Evolutionary conservation across 2,797 vertebrate species (phyloP), one percentile per base, ranked within the genome.

Genomic region (Myotis vivesi): DNA sequence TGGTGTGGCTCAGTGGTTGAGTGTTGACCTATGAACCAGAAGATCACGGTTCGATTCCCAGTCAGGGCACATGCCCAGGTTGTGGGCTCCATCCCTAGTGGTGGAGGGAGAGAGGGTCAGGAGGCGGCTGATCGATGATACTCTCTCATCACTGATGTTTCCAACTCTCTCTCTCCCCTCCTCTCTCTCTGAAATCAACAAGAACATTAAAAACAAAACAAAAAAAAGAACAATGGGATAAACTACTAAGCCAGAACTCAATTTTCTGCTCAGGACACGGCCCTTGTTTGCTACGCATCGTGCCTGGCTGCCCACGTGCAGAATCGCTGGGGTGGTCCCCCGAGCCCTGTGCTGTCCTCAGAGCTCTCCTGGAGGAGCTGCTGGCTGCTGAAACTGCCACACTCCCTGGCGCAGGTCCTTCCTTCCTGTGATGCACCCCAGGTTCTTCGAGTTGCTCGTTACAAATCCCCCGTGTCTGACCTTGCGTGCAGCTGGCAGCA

Each of bases 401-500:
- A 22, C 15, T 55, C 55, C 87, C 55, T 38, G 9, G 57, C 49
- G 23, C 16, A 20, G 79, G 5, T 12, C 59, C 75, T 17, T 72
- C 76, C 86, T 83, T 94, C 33, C 46, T 28, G 6, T 8, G 19
- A 69, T 15, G 22, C 15, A 23, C 17, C 10, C 25, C 10, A 53
- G 59, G 22, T 69, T 75, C 82, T 91, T 33, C 38, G 41, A 84
- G 30, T 25, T 20, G 7, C 86, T 89, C 20, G 46, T 64, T 84
- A 30, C 72, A 89, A 94, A 95, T 28, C 76, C 75, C n/a, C 55
- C 71, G 16, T 72, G 86, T 89, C 72, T 92, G 81, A 88, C 82
- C 88, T 94, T 91, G 90, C 71, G 5, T 8, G 53, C 72, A 9
- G 69, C 82, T 22, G 23, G 77, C 25, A n/a, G 23, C 64, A 23